Base-by-base conservation (phyloP, 2,113 vertebrate genomes). In the Cacatua alba region DNA sequence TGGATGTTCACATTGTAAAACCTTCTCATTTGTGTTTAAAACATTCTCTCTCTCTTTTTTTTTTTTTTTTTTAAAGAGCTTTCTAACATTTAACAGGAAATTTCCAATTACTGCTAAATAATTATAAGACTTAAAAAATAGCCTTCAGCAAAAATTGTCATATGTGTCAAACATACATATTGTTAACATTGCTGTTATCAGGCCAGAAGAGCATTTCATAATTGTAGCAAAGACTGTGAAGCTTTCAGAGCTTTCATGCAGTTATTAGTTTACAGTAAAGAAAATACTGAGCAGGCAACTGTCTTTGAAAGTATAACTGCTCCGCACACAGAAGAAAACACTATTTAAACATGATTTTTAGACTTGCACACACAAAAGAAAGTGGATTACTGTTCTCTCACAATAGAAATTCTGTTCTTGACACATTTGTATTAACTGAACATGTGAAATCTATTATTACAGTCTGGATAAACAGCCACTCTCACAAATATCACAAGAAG, bases 41-140 rank as follows among this genome's bases (percentile, higher is more conserved):
- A 43, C 0, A 28, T 2, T 9, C 4, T n/a, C 2, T n/a, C 39
- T 39, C 39, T 39, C 11, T 24, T 33, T 10, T 21, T 37, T 3
- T 19, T 18, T 35, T 11, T 33, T n/a, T 41, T 49, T 26, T 39
- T 35, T 25, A 8, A 25, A 23, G 3, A 24, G 2, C 2, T 53
- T 43, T 74, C 26, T 65, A 17, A 7, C 10, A 39, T 48, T 85
- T 43, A 68, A 41, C 10, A 62, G 35, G 39, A 55, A 64, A 55
- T 60, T 60, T 43, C 31, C 11, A 64, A 16, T 65, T 82, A 11
- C 5, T 39, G 3, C 21, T 80, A 68, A 80, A 69, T 46, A 6
- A 46, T 39, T 77, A 10, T n/a, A 60, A 52, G 11, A 11, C 9
- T 68, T 72, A 24, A 23, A 72, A 88, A 74, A 65, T 78, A 82